Conservation (phyloP, 2,888 invertebrate species). For the Furcula furcula region DNA sequence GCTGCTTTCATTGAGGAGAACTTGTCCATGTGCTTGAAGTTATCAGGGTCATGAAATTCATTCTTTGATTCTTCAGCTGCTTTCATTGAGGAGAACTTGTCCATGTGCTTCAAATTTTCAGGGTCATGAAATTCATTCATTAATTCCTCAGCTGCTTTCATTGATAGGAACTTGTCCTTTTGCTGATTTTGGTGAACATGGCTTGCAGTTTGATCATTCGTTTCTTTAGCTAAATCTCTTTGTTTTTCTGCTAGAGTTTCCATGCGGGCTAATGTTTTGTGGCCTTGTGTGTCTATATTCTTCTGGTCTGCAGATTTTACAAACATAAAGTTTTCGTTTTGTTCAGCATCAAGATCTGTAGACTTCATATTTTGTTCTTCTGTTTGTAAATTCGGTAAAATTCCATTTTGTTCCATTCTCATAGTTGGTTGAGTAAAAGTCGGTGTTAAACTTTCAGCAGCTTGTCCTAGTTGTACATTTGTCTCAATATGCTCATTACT, state of each 20-base stretch:
- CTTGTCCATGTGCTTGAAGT: constrained; percentile 13
- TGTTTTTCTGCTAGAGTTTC: constrained; percentile 10
- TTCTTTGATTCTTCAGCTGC: constrained; percentile 19
- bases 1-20: constrained; percentile 23
- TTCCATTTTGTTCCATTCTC: constrained; percentile 7
- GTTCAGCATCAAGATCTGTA: constrained; percentile 8
- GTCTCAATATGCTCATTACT: constrained; percentile 1
- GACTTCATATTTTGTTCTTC: constrained; percentile 11
- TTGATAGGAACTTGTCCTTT: constrained; percentile 15
- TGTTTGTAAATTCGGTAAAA: constrained; percentile 1
- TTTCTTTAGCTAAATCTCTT: constrained; percentile 2
- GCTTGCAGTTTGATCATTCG: constrained; percentile 3
- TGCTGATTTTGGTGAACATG: constrained; percentile 20
- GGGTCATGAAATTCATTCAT: constrained; percentile 14
- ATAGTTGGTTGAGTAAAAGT: neutral
- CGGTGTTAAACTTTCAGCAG: too few relatives aligned
- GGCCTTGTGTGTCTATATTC: constrained; percentile 6
- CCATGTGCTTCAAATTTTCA: constrained; percentile 10
- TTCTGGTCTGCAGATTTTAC: constrained; percentile 19
- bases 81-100: constrained; percentile 24
- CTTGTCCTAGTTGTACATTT: neutral
- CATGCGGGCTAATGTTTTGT: neutral
- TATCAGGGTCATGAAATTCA: constrained; percentile 11
- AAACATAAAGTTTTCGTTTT: constrained; percentile 15
- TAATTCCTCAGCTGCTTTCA: constrained; percentile 25